Evolutionary conservation across 2,888 invertebrate species (phyloP), one percentile per base, ranked within the genome.

Genomic region (Petrolisthes manimaculis): DNA sequence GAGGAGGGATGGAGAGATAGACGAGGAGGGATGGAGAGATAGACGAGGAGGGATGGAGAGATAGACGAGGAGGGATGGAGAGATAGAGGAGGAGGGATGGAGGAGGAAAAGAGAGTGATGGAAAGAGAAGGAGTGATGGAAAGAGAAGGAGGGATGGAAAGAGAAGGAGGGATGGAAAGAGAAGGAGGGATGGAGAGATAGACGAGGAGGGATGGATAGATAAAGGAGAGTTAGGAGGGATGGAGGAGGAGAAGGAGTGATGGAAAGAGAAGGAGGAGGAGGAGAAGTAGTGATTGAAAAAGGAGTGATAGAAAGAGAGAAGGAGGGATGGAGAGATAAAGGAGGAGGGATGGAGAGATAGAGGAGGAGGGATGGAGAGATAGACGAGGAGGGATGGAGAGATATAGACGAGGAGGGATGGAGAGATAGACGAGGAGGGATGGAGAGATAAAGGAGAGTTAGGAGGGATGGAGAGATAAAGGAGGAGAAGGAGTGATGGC

Each of bases 151-250:
- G 79, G 21, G 61, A 14, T 5, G 61, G 61, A 78, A 56, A 56
- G 8, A n/a, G 24, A 51, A 3, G 14, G 61, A 56, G 56, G 56
- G 37, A 24, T 21, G 21, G 24, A 56, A 21, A 3, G 37, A 21
- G 14, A 56, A n/a, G 21, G 37, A 56, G 37, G 12, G 12, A 14
- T 14, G 21, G 61, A 56, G 3, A 24, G 37, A 9, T 21, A 56
- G 61, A 21, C 55, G 53, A 55, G 24, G 14, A 24, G 5, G 56
- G 56, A 56, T 56, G 61, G 24, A 24, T 56, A 24, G 56, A 56
- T 14, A n/a, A 21, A 61, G 61, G 55, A 54, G 80, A 80, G 80
- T 24, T 55, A 80, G 61, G 56, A 61, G 61, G 56, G 56, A 61
- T 56, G 80, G 56, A 24, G 61, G 80, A 55, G 55, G 56, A 24